Evolutionary conservation across 2,888 invertebrate genomes (phyloP).

Genomic region (Thereva unica): DNA sequence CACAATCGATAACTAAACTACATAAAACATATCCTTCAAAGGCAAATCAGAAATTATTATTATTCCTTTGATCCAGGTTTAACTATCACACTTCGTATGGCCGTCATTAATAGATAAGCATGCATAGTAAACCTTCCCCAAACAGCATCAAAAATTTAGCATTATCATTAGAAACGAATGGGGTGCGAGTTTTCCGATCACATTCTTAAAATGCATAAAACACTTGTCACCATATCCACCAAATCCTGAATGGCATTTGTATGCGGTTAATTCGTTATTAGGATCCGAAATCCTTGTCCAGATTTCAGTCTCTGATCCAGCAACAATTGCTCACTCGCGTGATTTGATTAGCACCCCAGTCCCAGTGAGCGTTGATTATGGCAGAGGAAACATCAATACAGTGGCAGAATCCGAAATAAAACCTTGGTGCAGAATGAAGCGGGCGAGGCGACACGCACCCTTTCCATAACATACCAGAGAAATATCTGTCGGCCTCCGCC

Average conservation of each 20-base stretch:
- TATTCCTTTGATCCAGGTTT: too few species aligned
- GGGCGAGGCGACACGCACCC: too few species aligned
- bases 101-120: too few species aligned
- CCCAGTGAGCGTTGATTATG: constrained; percentile 26
- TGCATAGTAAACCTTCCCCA: too few species aligned
- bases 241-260: constrained; percentile 43
- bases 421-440: neutral
- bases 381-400: constrained; percentile 18
- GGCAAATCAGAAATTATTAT: too few species aligned
- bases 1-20: too few species aligned
- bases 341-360: constrained; percentile 33
- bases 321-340: constrained; percentile 39
- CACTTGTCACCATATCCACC: constrained; percentile 23
- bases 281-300: constrained; percentile 11
- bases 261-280: constrained; percentile 38
- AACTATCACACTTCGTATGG: too few species aligned
- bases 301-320: constrained; percentile 23
- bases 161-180: constrained; percentile 4
- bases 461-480: too few species aligned
- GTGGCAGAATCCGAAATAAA: constrained; percentile 15
- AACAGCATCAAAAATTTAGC: too few species aligned
- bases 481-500: neutral
- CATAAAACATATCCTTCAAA: too few species aligned
- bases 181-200: too few species aligned
- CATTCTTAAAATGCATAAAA: neutral